These are phyloP conservation scores for Yponomeuta sedellus DNA, from an alignment of 2,888 invertebrate species.

Conservation along the genomic window DNA sequence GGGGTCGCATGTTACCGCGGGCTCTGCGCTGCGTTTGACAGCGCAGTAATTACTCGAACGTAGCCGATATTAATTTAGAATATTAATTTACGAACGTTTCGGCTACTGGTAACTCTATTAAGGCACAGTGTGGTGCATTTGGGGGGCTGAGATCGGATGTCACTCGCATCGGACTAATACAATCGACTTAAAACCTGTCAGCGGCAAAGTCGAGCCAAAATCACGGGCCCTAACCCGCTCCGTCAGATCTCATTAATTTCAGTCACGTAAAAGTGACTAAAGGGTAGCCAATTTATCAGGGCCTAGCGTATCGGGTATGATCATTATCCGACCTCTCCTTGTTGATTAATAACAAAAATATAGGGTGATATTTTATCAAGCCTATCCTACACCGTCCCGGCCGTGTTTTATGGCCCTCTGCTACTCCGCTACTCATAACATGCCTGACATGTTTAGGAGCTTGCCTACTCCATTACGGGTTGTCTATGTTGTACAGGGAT, in stretches of 20 bases:
- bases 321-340: background rate
- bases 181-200: no score
- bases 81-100: background rate
- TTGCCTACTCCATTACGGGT: background rate
- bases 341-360: conserved; percentile 5
- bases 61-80: background rate
- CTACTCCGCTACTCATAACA: background rate
- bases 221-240: background rate
- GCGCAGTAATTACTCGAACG: background rate
- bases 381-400: background rate
- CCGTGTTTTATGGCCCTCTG: background rate
- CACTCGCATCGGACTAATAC: background rate
- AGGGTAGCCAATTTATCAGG: conserved; percentile 1
- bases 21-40: background rate
- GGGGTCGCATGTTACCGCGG: background rate
- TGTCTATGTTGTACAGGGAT: background rate
- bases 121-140: background rate
- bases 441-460: background rate
- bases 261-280: background rate
- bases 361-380: conserved; percentile 4
- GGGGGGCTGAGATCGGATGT: background rate
- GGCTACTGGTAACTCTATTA: background rate
- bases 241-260: background rate
- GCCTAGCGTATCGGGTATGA: background rate
- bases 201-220: background rate